These are phyloP conservation scores for Melipona bicolor DNA, from an alignment of 2,888 invertebrate species.

Conservation along the genomic window DNA sequence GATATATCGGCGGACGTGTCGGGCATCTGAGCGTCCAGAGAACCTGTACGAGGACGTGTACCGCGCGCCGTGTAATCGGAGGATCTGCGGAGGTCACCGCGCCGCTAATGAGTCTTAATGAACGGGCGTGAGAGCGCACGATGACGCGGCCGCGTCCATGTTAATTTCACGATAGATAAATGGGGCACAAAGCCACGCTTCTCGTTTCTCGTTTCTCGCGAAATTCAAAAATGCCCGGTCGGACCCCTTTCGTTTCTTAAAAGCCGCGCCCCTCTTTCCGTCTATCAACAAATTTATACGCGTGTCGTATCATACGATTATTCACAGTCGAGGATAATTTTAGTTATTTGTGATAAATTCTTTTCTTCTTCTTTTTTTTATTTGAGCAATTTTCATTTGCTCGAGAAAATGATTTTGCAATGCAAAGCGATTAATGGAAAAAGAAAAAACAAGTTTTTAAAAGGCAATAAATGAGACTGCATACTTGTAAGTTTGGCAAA, in stretches of 20 bases:
- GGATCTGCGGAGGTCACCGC: conserved; percentile 62
- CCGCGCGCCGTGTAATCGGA: conserved; percentile 38
- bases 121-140: conserved; percentile 66
- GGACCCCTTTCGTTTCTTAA: conserved; percentile 22
- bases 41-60: conserved; percentile 21
- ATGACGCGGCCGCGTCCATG: conserved; percentile 45
- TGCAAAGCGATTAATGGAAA: no score
- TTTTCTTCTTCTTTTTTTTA: no score
- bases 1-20: conserved; percentile 55
- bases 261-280: background rate
- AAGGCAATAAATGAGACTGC: no score
- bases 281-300: background rate
- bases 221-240: conserved; percentile 23
- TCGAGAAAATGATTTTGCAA: no score
- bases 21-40: conserved; percentile 32
- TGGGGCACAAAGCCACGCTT: conserved; percentile 6
- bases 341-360: no score
- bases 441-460: no score
- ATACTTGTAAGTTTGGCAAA: no score
- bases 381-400: no score
- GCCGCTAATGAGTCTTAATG: conserved; percentile 67
- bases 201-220: conserved; percentile 34
- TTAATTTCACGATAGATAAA: conserved; percentile 56
- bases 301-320: no score
- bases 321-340: no score